These are phyloP conservation scores for Falco punctatus DNA, from an alignment of 2,113 vertebrate genomes.

Conservation along the genomic window DNA sequence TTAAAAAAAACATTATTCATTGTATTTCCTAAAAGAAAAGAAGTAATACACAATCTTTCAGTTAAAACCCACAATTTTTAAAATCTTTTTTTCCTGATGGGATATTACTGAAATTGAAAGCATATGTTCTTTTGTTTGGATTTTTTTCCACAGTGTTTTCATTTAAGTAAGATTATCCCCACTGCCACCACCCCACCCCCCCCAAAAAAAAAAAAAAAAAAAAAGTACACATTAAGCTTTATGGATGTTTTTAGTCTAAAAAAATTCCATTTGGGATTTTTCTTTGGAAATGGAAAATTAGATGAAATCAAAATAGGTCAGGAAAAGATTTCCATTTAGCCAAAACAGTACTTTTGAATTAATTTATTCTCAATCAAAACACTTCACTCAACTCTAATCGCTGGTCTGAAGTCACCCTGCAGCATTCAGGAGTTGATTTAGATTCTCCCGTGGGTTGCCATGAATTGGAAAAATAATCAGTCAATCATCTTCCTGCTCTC, in stretches of 20 bases:
- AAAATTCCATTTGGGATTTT: constrained; percentile 5
- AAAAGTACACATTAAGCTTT: background rate
- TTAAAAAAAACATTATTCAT: background rate
- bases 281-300: background rate
- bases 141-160: background rate
- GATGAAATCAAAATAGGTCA: constrained; percentile 44
- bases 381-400: constrained; percentile 3
- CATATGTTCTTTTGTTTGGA: background rate
- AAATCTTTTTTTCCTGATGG: background rate
- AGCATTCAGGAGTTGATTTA: constrained; percentile 40
- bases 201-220: background rate
- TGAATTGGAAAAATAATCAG: constrained; percentile 43
- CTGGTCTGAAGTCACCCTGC: constrained; percentile 49
- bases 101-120: background rate
- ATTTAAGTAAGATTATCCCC: background rate
- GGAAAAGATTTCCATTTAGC: constrained; percentile 5
- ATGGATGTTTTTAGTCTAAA: background rate
- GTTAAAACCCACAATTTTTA: background rate
- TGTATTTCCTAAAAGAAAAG: background rate
- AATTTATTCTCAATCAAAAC: constrained; percentile 53
- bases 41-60: background rate
- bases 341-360: constrained; percentile 36
- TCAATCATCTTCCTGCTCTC: constrained; percentile 47
- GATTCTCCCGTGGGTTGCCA: constrained; percentile 27
- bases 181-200: background rate